Evolutionary conservation across 2,888 invertebrate species (phyloP).

Genomic region (Gerris lacustris): DNA sequence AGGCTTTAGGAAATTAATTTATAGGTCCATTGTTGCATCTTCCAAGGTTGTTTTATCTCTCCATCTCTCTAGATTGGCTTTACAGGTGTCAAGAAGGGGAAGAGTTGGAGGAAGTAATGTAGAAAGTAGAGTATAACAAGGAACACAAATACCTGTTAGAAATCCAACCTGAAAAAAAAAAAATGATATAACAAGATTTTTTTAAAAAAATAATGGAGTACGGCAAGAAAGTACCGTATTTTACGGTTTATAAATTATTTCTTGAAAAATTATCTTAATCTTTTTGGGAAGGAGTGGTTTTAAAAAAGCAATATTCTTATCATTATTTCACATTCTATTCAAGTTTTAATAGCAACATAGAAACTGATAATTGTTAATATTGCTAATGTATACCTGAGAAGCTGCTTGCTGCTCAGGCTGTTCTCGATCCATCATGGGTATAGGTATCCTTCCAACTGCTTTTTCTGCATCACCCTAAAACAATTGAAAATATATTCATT

Average conservation of each 20-base stretch:
- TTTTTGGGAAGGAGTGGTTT: neutral
- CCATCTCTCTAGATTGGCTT: slow-evolving; percentile 50
- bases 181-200: neutral
- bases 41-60: slow-evolving; percentile 30
- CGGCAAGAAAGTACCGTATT: too few species aligned
- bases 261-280: too few species aligned
- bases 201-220: too few species aligned
- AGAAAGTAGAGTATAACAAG: slow-evolving; percentile 59
- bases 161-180: slow-evolving; percentile 53
- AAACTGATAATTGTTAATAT: too few species aligned
- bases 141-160: slow-evolving; percentile 64
- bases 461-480: slow-evolving; percentile 53
- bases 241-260: too few species aligned
- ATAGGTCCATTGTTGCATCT: neutral
- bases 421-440: slow-evolving; percentile 69
- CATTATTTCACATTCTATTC: too few species aligned
- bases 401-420: slow-evolving; percentile 61
- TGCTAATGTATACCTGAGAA: slow-evolving; percentile 54
- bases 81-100: slow-evolving; percentile 55
- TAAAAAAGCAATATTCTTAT: neutral
- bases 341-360: too few species aligned
- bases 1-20: neutral
- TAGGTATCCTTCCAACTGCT: slow-evolving; percentile 52
- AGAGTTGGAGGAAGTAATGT: slow-evolving; percentile 56
- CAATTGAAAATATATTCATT: slow-evolving; percentile 29